These are phyloP conservation scores for Brachynemurus nebulosus DNA, from an alignment of 2,888 invertebrate genomes.

Conservation along the genomic window DNA sequence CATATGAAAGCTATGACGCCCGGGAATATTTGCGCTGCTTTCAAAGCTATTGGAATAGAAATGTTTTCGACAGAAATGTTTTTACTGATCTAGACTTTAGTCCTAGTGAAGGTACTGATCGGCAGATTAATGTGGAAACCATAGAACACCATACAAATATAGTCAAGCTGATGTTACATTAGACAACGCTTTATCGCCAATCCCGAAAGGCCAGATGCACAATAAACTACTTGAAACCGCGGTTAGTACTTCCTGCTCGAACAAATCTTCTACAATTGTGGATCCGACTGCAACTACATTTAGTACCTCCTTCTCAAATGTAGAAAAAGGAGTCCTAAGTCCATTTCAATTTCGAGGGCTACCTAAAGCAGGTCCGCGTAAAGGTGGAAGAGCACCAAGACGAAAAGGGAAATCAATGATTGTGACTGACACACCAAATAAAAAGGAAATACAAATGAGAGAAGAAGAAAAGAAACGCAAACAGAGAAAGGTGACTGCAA, in stretches of 20 bases:
- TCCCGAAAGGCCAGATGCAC: conserved; percentile 6
- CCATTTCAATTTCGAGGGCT: conserved; percentile 18
- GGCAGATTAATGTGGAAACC: no score
- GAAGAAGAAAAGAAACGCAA: conserved; percentile 12
- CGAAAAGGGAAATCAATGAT: conserved; percentile 19
- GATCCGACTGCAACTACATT: not conserved
- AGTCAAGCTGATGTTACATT: not conserved
- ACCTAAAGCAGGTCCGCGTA: conserved; percentile 19
- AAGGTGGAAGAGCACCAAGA: conserved; percentile 17
- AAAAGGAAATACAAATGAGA: conserved; percentile 16
- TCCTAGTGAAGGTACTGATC: conserved; percentile 14
- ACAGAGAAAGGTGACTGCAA: conserved; percentile 16
- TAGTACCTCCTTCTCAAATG: conserved; percentile 5
- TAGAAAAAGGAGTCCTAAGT: conserved; percentile 14
- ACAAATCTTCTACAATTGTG: not conserved
- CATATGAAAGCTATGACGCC: conserved; percentile 15
- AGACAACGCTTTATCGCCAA: conserved; percentile 11
- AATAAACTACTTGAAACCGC: conserved; percentile 3
- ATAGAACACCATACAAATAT: no score
- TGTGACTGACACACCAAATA: conserved; percentile 22
- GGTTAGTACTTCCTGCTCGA: not conserved
- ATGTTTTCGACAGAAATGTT: conserved; percentile 16
- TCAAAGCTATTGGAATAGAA: conserved; percentile 15
- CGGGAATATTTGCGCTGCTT: conserved; percentile 14
- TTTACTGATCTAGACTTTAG: conserved; percentile 17